These are phyloP conservation scores for Poecilia picta DNA, from an alignment of 2,797 vertebrate genomes.

Conservation along the genomic window DNA sequence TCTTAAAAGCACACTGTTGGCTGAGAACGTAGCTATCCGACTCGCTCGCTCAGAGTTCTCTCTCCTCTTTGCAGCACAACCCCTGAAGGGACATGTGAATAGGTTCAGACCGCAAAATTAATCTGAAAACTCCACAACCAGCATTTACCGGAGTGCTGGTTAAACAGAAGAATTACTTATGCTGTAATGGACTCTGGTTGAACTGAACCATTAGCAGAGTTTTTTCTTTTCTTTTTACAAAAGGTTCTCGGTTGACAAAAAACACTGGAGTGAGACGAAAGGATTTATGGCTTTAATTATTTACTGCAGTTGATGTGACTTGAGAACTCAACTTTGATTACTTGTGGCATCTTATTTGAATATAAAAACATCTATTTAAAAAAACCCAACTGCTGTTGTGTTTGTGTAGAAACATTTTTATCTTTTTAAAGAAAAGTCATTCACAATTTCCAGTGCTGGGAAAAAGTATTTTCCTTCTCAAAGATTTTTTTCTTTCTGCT, in stretches of 20 bases:
- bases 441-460: not conserved
- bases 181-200: slow-evolving; percentile 69
- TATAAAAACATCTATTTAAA: not conserved
- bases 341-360: not conserved
- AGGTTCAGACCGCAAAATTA: slow-evolving; percentile 65
- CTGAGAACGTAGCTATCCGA: slow-evolving; percentile 53
- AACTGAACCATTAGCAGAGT: slow-evolving; percentile 57
- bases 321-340: not conserved
- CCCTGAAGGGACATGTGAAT: slow-evolving; percentile 65
- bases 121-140: slow-evolving; percentile 54
- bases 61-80: slow-evolving; percentile 51
- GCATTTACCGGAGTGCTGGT: slow-evolving; percentile 51
- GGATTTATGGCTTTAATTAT: not conserved
- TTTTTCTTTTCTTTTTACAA: not conserved
- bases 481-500: not conserved
- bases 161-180: slow-evolving; percentile 58
- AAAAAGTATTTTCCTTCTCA: not conserved
- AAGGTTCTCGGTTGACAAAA: slow-evolving; percentile 27
- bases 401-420: not conserved
- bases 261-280: not conserved
- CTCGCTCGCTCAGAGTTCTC: slow-evolving; percentile 47
- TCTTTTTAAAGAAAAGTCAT: not conserved
- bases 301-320: not conserved
- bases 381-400: not conserved
- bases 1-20: slow-evolving; percentile 77